Percentiles rank a stretch among this genome's conserved stretches.
phyloP scores from a whole-genome alignment of 2,888 invertebrate genomes.

The Mongoloraphidia duomilia region DNA sequence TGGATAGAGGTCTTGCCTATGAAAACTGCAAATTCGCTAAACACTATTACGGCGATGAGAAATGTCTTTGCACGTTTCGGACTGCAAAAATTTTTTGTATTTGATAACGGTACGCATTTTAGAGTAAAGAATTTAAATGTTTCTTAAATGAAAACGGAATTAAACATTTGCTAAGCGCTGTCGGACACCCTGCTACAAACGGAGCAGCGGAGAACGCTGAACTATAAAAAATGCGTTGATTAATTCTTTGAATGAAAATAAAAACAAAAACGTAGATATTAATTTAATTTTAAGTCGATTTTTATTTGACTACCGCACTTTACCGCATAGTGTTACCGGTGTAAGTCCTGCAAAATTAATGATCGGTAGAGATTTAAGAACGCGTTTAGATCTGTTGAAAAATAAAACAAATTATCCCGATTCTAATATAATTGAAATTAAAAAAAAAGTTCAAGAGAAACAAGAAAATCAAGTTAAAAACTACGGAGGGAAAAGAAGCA shows the following conservation, averaged over 20 bases:
- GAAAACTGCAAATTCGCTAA: not conserved
- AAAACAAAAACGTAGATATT: constrained; percentile 1
- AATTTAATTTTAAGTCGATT: not conserved
- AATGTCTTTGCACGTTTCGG: not conserved
- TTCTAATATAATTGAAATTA: too few species aligned
- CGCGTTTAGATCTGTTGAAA: not conserved
- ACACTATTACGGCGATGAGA: not conserved
- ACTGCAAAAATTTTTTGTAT: not conserved
- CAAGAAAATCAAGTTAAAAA: too few species aligned
- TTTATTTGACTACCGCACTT: not conserved
- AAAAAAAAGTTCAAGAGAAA: too few species aligned
- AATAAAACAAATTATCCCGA: not conserved
- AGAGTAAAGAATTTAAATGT: constrained; percentile 2
- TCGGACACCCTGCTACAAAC: constrained; percentile 1
- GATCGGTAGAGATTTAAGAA: not conserved
- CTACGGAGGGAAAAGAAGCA: too few species aligned
- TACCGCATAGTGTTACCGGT: not conserved
- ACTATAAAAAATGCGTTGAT: not conserved
- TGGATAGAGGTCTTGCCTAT: not conserved
- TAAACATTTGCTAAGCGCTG: constrained; percentile 1
- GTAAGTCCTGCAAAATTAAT: constrained; percentile 2
- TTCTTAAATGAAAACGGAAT: not conserved
- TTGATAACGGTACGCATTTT: constrained; percentile 5
- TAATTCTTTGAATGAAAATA: not conserved
- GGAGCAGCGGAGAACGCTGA: constrained; percentile 5